phyloP scores from a whole-genome alignment of 2,113 vertebrate species.

The Mirza zaza region DNA sequence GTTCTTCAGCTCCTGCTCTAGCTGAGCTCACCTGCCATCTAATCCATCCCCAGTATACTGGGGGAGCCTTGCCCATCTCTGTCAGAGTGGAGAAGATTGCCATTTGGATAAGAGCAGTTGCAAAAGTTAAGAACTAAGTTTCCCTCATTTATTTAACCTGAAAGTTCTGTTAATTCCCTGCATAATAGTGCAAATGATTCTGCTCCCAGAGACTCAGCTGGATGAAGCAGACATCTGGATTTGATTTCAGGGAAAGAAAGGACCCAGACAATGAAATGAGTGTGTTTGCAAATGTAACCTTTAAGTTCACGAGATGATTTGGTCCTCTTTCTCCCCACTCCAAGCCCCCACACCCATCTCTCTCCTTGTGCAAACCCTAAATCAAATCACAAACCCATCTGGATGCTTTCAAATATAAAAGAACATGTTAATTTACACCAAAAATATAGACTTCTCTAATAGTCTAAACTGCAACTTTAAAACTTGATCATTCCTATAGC shows the following conservation, averaged over 20 bases:
- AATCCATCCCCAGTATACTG: fast-evolving
- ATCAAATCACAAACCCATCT: background rate
- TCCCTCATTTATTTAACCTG: background rate
- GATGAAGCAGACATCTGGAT: slow-evolving; percentile 29
- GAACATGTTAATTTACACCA: background rate
- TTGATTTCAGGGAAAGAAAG: background rate
- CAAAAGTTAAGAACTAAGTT: background rate
- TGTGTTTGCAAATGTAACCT: background rate
- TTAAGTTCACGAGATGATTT: background rate
- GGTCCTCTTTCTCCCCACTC: background rate
- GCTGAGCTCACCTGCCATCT: background rate
- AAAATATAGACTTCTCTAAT: background rate
- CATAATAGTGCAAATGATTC: background rate
- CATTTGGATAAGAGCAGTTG: background rate
- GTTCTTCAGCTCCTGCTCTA: fast-evolving
- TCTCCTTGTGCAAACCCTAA: background rate
- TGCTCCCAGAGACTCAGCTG: background rate
- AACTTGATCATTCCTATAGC: background rate
- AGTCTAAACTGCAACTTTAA: background rate
- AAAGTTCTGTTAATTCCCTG: background rate
- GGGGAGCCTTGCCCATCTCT: fast-evolving
- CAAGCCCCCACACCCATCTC: background rate
- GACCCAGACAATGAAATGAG: background rate
- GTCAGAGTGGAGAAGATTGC: background rate
- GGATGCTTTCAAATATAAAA: background rate